Evolutionary conservation across 2,113 vertebrate species (phyloP), one percentile per base, ranked within the genome.

Genomic region (Leptocoma aspasia): DNA sequence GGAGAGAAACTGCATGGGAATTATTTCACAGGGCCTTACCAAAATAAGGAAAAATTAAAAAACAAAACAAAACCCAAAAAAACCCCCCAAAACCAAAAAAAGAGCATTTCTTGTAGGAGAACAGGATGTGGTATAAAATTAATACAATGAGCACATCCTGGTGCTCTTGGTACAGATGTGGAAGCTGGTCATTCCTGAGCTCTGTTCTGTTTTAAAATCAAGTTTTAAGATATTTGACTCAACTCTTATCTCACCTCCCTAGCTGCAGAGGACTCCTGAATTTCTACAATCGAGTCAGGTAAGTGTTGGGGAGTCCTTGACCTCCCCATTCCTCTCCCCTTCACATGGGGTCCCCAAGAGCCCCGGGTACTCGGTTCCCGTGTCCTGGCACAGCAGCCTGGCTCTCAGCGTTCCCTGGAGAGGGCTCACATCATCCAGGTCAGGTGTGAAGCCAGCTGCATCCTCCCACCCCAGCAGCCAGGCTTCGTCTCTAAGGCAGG

Each of bases 361-460:
- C 27, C 24, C 14, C 5, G 31, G 13, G 8, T n/a, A 1, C 0
- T 1, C 16, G 42, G 3, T 33, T 49, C 19, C 37, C 6, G 4
- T 50, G 54, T 41, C 7, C 64, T 31, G 68, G n/a, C 49, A 7
- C 56, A 24, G n/a, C 17, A n/a, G 20, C 18, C 1, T 3, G 27
- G 84, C 37, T 21, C 23, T 87, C n/a, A n/a, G 39, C 39, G 39
- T 2, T 93, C 71, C 85, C 66, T 53, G 71, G 65, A 33, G 75
- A 54, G 68, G 37, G 15, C 80, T 91, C 47, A 44, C 23, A 4
- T 49, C 76, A 72, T 28, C 54, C 92, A 71, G 64, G 47, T 75
- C 83, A 89, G 82, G 60, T 81, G 91, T 44, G 66, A 26, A 17
- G 22, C 89, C 91, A 95, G 95, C 92, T 96, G 92, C 89, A 83